Conservation (phyloP, 2,888 invertebrate genomes). For the Cyclophora punctaria region DNA sequence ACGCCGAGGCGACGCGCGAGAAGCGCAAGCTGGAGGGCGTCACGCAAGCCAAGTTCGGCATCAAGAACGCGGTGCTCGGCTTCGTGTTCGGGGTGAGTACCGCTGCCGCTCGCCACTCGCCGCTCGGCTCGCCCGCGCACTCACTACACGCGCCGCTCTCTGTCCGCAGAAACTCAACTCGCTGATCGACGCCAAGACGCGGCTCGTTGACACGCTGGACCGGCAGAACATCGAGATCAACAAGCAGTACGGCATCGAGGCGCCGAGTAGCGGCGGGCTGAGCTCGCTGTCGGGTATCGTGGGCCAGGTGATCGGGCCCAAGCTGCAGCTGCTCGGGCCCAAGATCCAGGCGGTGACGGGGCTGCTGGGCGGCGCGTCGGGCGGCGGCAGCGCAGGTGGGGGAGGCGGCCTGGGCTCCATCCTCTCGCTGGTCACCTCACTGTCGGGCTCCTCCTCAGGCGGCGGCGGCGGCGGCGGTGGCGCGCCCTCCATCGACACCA, state of each 20-base stretch:
- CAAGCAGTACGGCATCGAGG: constrained; percentile 81
- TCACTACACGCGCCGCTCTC: constrained; percentile 12
- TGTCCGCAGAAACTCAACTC: constrained; percentile 86
- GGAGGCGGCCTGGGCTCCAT: constrained; percentile 62
- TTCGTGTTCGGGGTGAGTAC: constrained; percentile 87
- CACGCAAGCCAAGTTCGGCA: constrained; percentile 78
- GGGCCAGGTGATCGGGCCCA: constrained; percentile 81
- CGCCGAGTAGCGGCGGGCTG: constrained; percentile 78
- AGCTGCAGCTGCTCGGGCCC: constrained; percentile 80
- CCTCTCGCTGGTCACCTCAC: constrained; percentile 62
- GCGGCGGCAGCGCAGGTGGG: constrained; percentile 66
- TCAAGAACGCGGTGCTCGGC: constrained; percentile 86
- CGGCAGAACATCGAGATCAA: constrained; percentile 84
- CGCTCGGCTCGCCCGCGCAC: constrained; percentile 4
- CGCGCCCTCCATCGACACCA: constrained; percentile 53
- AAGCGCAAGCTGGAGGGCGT: constrained; percentile 84
- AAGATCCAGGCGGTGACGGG: constrained; percentile 76
- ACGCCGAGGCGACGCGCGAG: constrained; percentile 74
- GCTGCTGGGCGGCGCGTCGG: constrained; percentile 70
- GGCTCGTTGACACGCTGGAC: constrained; percentile 80
- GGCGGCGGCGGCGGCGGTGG: constrained; percentile 51
- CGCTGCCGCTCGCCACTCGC: neutral
- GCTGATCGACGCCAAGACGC: constrained; percentile 86
- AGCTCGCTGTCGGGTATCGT: constrained; percentile 77
- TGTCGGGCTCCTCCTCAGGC: constrained; percentile 66